Evolutionary conservation across 2,888 invertebrate species (phyloP).

Genomic region (Gymnoscelis rufifasciata): DNA sequence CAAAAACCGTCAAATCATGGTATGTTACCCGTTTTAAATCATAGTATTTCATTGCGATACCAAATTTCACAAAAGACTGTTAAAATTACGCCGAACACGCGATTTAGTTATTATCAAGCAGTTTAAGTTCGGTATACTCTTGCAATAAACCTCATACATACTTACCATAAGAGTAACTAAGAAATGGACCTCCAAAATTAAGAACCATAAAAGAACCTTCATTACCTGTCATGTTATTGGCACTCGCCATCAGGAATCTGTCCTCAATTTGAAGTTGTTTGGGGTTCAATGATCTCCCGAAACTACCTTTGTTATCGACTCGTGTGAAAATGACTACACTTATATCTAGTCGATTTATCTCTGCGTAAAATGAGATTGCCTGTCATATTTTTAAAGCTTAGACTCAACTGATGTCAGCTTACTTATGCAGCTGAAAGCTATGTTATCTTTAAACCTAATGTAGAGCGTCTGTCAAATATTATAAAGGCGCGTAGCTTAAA

Average conservation of each 20-base stretch:
- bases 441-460: constrained; percentile 71
- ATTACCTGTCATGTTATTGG: constrained; percentile 11
- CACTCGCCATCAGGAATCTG: constrained; percentile 14
- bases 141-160: constrained; percentile 3
- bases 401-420: constrained; percentile 49
- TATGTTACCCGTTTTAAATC: too few species aligned
- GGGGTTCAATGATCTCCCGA: constrained; percentile 49
- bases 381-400: constrained; percentile 58
- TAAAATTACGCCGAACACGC: not conserved
- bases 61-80: too few species aligned
- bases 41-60: too few species aligned
- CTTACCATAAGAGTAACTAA: constrained; percentile 1
- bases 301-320: constrained; percentile 41
- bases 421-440: constrained; percentile 73
- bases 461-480: constrained; percentile 71
- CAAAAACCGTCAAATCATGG: too few species aligned
- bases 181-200: constrained; percentile 12
- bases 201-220: constrained; percentile 15
- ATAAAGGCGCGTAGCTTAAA: constrained; percentile 66
- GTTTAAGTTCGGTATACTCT: constrained; percentile 3
- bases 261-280: constrained; percentile 34
- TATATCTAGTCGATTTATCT: constrained; percentile 48
- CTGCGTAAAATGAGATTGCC: constrained; percentile 48
- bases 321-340: constrained; percentile 44
- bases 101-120: not conserved